These are phyloP conservation scores for Venturia canescens DNA, from an alignment of 1,140 invertebrate genomes.

Conservation along the genomic window DNA sequence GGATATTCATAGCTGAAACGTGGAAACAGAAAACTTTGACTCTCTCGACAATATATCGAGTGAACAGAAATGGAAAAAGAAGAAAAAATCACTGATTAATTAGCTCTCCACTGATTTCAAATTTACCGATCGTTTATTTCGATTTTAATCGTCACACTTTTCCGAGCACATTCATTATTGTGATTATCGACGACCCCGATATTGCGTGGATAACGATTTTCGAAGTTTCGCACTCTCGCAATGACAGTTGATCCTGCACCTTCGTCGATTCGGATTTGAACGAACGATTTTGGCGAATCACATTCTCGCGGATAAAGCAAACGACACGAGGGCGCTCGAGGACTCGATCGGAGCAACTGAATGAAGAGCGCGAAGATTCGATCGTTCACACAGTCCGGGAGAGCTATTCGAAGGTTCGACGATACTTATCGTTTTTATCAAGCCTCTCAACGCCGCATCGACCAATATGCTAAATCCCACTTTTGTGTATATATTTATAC, in stretches of 20 bases:
- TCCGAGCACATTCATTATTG: no score
- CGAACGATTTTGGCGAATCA: conserved; percentile 2
- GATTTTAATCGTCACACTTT: no score
- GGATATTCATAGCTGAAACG: conserved; percentile 34
- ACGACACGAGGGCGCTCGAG: conserved; percentile 47
- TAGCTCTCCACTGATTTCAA: no score
- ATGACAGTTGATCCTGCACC: no score
- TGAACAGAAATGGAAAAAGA: no score
- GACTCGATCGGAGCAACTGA: conserved; percentile 33
- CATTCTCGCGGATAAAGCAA: conserved; percentile 33
- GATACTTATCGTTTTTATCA: conserved; percentile 44
- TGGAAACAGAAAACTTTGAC: no score
- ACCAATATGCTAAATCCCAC: conserved; percentile 44
- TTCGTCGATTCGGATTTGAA: no score
- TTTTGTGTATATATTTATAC: neutral
- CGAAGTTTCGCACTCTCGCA: no score
- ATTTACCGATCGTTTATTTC: no score
- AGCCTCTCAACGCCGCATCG: conserved; percentile 27
- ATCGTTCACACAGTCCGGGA: conserved; percentile 17
- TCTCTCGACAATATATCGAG: no score
- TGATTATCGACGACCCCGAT: no score
- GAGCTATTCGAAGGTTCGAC: conserved; percentile 44
- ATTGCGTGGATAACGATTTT: neutral
- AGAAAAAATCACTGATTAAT: no score
- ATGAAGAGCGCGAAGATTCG: conserved; percentile 36